Conservation (phyloP, 2,113 vertebrate species). For the Hippocampus barbouri region DNA sequence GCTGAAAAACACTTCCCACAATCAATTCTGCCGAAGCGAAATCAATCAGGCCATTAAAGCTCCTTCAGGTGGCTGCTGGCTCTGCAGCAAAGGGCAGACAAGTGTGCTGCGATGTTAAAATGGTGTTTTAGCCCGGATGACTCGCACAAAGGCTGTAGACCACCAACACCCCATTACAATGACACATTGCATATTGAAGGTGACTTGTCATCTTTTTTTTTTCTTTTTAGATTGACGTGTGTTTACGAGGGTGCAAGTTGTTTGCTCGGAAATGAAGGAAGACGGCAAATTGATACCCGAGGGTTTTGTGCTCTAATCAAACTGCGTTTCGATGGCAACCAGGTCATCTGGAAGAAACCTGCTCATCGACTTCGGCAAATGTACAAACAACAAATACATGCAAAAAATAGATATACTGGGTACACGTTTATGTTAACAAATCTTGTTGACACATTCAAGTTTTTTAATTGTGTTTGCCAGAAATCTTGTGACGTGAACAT, state of each 20-base stretch:
- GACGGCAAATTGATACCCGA: constrained; percentile 43
- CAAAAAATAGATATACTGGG: too few relatives aligned
- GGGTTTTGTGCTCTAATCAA: constrained; percentile 46
- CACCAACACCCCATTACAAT: neutral
- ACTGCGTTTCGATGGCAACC: constrained; percentile 73
- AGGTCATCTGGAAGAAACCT: constrained; percentile 44
- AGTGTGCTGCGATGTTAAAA: neutral
- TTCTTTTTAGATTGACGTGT: constrained; percentile 11
- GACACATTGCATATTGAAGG: neutral
- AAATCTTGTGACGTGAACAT: too few relatives aligned
- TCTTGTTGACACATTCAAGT: too few relatives aligned
- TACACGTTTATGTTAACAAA: too few relatives aligned
- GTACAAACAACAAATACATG: neutral
- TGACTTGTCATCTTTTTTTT: neutral
- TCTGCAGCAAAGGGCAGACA: constrained; percentile 13
- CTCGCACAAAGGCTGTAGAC: constrained; percentile 1
- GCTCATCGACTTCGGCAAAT: neutral
- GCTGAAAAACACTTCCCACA: constrained; percentile 14
- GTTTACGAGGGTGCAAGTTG: constrained; percentile 26
- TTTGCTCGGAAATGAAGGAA: constrained; percentile 59
- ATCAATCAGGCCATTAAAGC: constrained; percentile 27
- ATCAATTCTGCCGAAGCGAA: constrained; percentile 28
- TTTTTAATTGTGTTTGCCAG: too few relatives aligned
- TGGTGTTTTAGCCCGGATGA: neutral
- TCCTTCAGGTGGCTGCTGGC: constrained; percentile 26